Percentiles rank a stretch among this genome's conserved stretches.
These are phyloP conservation scores for Emydoidea blandingii DNA, from an alignment of 2,797 vertebrate species.

Conservation along the genomic window DNA sequence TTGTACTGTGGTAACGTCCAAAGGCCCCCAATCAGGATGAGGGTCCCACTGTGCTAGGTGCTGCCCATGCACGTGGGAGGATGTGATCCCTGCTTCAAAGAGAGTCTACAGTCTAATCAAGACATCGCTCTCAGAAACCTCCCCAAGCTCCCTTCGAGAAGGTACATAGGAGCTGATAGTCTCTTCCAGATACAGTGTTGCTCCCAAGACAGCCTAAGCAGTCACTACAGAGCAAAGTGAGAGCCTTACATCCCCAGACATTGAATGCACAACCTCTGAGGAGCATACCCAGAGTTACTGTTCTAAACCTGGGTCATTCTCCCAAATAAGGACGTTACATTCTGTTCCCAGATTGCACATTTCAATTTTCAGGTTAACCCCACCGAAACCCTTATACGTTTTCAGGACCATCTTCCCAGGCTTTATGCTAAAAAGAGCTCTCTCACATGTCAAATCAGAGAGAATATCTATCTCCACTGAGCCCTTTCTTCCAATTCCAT, in stretches of 20 bases:
- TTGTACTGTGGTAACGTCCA: background rate
- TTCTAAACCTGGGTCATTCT: background rate
- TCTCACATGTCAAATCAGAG: background rate
- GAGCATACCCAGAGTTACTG: background rate
- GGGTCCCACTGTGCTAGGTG: background rate
- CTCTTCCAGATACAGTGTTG: background rate
- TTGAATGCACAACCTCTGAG: background rate
- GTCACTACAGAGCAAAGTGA: background rate
- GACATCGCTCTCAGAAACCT: background rate
- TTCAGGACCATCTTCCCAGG: background rate
- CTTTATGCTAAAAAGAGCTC: fast-evolving
- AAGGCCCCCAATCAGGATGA: background rate
- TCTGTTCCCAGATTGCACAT: background rate
- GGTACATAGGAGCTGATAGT: background rate
- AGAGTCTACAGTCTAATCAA: background rate
- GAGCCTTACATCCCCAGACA: background rate
- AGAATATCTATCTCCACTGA: background rate
- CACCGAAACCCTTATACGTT: background rate
- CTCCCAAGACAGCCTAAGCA: background rate
- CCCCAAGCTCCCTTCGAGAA: background rate
- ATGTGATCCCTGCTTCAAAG: background rate
- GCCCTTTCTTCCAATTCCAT: background rate
- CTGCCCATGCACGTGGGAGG: background rate
- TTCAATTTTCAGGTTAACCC: background rate
- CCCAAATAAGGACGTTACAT: background rate